Conservation (phyloP, 2,888 invertebrate species). For the Melikaiella ostensackeni region DNA sequence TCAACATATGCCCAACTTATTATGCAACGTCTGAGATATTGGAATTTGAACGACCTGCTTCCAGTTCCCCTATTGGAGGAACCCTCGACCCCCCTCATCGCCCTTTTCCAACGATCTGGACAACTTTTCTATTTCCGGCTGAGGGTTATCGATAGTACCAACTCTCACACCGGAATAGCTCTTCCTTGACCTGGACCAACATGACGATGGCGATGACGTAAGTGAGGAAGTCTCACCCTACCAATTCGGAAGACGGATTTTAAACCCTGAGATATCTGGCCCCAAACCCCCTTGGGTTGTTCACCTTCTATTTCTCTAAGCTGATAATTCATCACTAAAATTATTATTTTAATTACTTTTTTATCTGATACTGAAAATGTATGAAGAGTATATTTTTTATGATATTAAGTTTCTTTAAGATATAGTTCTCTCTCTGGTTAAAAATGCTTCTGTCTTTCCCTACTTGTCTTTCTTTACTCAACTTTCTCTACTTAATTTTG, state of each 20-base stretch:
- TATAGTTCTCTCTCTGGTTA: no score
- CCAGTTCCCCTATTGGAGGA: neutral
- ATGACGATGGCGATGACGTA: neutral
- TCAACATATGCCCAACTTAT: constrained; percentile 47
- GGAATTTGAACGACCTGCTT: constrained; percentile 23
- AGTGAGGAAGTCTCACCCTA: neutral
- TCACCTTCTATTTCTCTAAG: no score
- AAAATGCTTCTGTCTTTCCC: no score
- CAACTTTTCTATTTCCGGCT: neutral
- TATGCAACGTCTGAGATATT: constrained; percentile 44
- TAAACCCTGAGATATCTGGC: neutral
- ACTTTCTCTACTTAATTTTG: no score
- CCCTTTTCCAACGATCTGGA: neutral
- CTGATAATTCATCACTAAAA: no score
- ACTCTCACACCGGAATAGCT: neutral
- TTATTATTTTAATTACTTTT: no score
- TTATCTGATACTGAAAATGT: no score
- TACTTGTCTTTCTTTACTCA: no score
- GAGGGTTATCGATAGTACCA: neutral
- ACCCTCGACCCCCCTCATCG: constrained; percentile 20
- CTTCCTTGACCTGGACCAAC: constrained; percentile 7
- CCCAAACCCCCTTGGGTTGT: neutral
- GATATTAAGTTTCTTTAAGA: no score
- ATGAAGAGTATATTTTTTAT: no score
- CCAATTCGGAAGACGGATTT: neutral